phyloP scores from a whole-genome alignment of 2,113 vertebrate genomes.

The Coptodon rendalli region DNA sequence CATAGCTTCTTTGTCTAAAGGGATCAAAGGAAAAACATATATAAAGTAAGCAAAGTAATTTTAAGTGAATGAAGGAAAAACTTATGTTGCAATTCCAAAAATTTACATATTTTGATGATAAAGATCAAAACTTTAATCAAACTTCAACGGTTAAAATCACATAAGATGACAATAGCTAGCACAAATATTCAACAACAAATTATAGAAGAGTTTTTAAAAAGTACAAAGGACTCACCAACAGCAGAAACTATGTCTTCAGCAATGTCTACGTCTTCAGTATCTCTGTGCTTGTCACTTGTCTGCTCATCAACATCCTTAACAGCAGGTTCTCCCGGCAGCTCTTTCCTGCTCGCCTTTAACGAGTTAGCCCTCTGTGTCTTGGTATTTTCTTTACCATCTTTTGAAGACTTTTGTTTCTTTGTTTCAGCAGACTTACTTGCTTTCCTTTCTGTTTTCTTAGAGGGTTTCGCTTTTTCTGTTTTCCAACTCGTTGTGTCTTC shows the following conservation, averaged over 20 bases:
- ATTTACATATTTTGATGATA: neutral
- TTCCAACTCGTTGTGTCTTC: neutral
- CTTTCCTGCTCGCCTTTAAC: neutral
- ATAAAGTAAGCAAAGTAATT: neutral
- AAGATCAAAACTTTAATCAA: neutral
- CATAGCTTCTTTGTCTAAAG: neutral
- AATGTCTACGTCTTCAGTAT: neutral
- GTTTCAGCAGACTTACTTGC: neutral
- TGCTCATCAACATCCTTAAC: neutral
- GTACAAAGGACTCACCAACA: constrained; percentile 10
- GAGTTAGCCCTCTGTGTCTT: neutral
- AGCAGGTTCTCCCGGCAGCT: neutral
- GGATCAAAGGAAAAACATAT: neutral
- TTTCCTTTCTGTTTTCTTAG: neutral
- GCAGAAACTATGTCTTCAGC: neutral
- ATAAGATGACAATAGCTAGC: neutral
- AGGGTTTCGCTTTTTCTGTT: neutral
- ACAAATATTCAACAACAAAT: neutral
- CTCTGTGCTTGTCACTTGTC: neutral
- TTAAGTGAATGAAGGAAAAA: neutral
- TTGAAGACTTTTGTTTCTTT: neutral
- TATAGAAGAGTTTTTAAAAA: neutral
- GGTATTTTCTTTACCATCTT: neutral
- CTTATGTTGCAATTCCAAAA: neutral
- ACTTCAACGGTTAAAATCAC: neutral